phyloP scores from a whole-genome alignment of 1,140 invertebrate species.

The Atopsyche davidsoni region DNA sequence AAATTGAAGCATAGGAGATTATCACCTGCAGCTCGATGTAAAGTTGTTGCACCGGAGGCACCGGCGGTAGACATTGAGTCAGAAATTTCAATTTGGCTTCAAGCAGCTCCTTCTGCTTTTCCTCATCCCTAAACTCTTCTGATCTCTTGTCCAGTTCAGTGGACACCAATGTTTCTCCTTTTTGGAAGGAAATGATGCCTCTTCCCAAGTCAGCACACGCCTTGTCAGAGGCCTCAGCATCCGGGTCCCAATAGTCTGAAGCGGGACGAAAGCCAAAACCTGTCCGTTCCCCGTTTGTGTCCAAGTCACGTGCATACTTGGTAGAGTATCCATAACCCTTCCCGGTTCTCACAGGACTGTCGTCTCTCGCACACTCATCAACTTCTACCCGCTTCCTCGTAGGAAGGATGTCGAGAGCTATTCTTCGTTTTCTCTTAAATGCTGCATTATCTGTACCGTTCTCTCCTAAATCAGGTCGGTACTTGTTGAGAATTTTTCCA shows the following conservation, averaged over 20 bases:
- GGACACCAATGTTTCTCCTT: conserved; percentile 12
- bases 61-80: conserved; percentile 21
- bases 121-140: conserved; percentile 5
- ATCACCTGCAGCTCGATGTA: conserved; percentile 26
- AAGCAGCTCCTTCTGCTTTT: conserved; percentile 21
- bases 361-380: conserved; percentile 7
- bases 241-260: conserved; percentile 6
- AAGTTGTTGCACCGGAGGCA: conserved; percentile 24
- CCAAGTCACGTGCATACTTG: conserved; percentile 23
- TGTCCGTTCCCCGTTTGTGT: conserved; percentile 18
- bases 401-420: conserved; percentile 25
- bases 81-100: conserved; percentile 28
- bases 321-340: conserved; percentile 19
- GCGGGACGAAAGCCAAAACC: conserved; percentile 22
- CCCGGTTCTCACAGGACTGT: conserved; percentile 4
- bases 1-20: background rate
- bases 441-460: conserved; percentile 21
- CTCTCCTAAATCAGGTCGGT: conserved; percentile 8
- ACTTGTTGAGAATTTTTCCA: conserved; percentile 22
- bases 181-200: conserved; percentile 18
- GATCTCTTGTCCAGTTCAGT: background rate
- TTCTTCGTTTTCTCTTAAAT: conserved; percentile 26
- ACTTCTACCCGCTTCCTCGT: conserved; percentile 8
- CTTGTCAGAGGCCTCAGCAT: background rate
- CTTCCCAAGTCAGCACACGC: conserved; percentile 17